Base-by-base conservation (phyloP, 1,140 invertebrate genomes). In the Augochlora pura region DNA sequence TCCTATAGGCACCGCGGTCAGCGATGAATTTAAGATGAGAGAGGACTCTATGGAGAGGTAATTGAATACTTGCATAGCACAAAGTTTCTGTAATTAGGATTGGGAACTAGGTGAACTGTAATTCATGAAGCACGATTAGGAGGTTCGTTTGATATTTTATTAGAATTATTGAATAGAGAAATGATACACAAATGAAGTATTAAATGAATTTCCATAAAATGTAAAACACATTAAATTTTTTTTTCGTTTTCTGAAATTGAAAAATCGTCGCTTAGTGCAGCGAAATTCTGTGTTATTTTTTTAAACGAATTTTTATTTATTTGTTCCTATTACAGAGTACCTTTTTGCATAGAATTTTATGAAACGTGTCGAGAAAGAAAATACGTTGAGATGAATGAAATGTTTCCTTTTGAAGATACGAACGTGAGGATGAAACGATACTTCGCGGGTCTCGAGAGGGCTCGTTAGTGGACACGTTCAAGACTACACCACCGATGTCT, bases 11-110 rank as follows among this genome's bases (percentile, higher is more conserved):
- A 91, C 84, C 70, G 87, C 86, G 21, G 86, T 91, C 21, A 92
- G 92, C 80, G 90, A 90, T 23, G 91, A 92, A 27, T 91, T 91
- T 71, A 91, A 90, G 74, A 93, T 93, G 88, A 87, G 89, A 63
- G 89, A 91, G 82, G 92, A 93, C 80, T 90, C 90, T 81, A 89
- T 93, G 62, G 91, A 92, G 81, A 93, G 92, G 92, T 93, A 80
- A 82, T 38, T 49, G 0, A 16, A 10, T 5, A 27, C 1, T 21
- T 16, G 9, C 7, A 0, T 42, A n/a, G n/a, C 9, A 10, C 6
- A 42, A 42, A 5, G 39, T 42, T 7, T 7, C 2, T 7, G 9
- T 9, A 42, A 42, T 42, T 46, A 12, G 12, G 42, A 46, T 12
- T 46, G 9, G 10, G 42, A 46, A 46, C 32, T 32, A 4, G 1